Evolutionary conservation across 1,140 invertebrate genomes (phyloP), one percentile per base, ranked within the genome.

Genomic region (Calosoma granatense): DNA sequence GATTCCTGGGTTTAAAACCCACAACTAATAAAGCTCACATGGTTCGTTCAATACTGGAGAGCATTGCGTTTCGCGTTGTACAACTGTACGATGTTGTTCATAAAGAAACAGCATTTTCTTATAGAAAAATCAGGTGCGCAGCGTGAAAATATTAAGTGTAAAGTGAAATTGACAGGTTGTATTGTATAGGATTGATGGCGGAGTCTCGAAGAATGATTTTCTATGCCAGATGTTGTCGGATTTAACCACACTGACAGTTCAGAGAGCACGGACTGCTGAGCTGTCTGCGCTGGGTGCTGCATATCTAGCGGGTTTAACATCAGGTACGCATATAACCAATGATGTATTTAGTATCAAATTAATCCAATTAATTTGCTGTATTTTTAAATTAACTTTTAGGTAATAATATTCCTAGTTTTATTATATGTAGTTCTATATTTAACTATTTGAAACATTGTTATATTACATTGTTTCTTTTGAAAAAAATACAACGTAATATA

Each of bases 191-290:
- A 79, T 92, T 39, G 91, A 95, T 72, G 94, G 94, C n/a, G 94
- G 94, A 21, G 92, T 98, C 15, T 87, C 91, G 0, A 82, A 83
- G 56, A 96, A 95, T 72, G 84, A 95, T 71, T 97, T 96, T 67
- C 74, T 97, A 1, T 82, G 88, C 61, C 93, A 97, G 73, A 72
- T 92, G 21, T 77, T 97, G 52, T 82, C 92, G 2, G 88, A 96
- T 74, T 72, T 94, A 22, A 87, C 85, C 2, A 80, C 81, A 1
- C 66, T 90, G 36, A 66, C 72, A 12, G 84, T 96, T 12, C 86
- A 94, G 65, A 74, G 93, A 52, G 73, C 83, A 0, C 64, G 65
- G 0, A 79, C 76, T 54, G 72, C 77, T 0, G 90, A 93, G 73
- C 86, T 87, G 75, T 85, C 89, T 14, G 82, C 83, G 41, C 73